phyloP scores from a whole-genome alignment of 2,888 invertebrate species.

The Tuberolachnus salignus region DNA sequence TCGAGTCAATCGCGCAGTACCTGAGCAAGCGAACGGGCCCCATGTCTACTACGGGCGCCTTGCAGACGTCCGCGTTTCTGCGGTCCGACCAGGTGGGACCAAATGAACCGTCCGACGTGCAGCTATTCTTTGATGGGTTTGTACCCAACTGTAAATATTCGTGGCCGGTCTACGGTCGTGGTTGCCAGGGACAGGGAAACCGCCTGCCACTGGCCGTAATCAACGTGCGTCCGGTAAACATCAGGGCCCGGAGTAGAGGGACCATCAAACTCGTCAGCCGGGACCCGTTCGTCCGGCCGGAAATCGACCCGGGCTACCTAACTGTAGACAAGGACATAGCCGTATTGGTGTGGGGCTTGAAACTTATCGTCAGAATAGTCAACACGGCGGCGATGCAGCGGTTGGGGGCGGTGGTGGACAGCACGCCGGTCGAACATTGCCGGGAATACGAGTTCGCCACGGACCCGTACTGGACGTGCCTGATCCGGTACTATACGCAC shows the following conservation, averaged over 20 bases:
- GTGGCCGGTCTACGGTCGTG: conserved; percentile 59
- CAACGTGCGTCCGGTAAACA: conserved; percentile 59
- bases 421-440: conserved; percentile 58
- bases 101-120: conserved; percentile 62
- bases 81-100: conserved; percentile 61
- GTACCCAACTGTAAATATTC: conserved; percentile 47
- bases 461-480: conserved; percentile 60
- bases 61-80: conserved; percentile 63
- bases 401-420: conserved; percentile 59
- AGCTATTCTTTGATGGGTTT: conserved; percentile 64
- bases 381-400: conserved; percentile 59
- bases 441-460: conserved; percentile 57
- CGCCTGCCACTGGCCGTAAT: background rate
- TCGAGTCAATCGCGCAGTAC: conserved; percentile 62
- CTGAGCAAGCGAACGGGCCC: conserved; percentile 62
- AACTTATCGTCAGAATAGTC: conserved; percentile 59
- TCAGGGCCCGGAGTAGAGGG: conserved; percentile 63
- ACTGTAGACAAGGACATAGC: conserved; percentile 62
- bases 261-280: conserved; percentile 62
- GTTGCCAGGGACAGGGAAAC: conserved; percentile 26
- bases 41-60: conserved; percentile 63
- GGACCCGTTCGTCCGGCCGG: conserved; percentile 65
- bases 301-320: conserved; percentile 67
- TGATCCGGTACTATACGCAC: conserved; percentile 59
- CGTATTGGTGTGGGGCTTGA: conserved; percentile 61